Evolutionary conservation across 2,797 vertebrate species (phyloP).

Genomic region (Gambelia wislizenii): DNA sequence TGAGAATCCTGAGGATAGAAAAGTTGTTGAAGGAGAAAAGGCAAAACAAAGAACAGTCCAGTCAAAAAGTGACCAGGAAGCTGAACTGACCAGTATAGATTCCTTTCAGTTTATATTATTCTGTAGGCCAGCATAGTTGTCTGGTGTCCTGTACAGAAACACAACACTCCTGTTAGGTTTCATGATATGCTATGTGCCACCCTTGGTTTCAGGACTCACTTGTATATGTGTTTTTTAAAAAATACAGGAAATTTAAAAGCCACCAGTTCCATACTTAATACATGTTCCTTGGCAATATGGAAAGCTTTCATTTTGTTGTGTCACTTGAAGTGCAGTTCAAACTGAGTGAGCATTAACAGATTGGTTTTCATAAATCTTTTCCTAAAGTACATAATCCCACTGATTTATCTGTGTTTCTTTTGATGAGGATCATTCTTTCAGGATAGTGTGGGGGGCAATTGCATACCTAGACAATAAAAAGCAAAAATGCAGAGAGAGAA

Average conservation of each 20-base stretch:
- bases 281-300: background rate
- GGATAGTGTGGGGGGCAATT: background rate
- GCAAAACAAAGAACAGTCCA: background rate
- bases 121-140: background rate
- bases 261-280: background rate
- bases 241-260: background rate
- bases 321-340: constrained; percentile 21
- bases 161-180: background rate
- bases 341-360: constrained; percentile 33
- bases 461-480: constrained; percentile 18
- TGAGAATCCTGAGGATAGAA: background rate
- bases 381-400: constrained; percentile 39
- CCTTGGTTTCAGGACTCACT: background rate
- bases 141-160: background rate
- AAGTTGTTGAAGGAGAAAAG: too few species aligned
- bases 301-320: background rate
- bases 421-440: constrained; percentile 43
- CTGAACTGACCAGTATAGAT: background rate
- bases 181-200: too few species aligned
- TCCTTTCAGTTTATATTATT: background rate
- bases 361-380: constrained; percentile 37
- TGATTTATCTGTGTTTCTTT: constrained; percentile 41
- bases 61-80: background rate
- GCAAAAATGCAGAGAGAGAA: background rate
- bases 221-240: background rate